Evolutionary conservation across 2,888 invertebrate genomes (phyloP).

Genomic region (Dryomyza anilis): DNA sequence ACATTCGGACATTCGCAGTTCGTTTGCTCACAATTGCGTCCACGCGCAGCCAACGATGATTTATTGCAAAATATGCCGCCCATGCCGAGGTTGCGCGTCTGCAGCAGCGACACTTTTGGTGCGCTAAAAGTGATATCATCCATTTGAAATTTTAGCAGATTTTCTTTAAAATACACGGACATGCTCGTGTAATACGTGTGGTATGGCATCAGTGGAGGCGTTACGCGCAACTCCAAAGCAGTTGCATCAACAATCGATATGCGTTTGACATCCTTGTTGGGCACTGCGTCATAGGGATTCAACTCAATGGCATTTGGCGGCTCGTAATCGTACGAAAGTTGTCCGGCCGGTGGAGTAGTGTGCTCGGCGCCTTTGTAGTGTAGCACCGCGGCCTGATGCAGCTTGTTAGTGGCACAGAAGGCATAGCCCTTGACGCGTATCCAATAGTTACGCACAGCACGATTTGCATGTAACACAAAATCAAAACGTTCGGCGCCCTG

Average conservation of each 20-base stretch:
- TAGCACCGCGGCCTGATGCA: constrained; percentile 53
- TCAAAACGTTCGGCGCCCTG: constrained; percentile 54
- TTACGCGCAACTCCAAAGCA: constrained; percentile 33
- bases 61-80: constrained; percentile 51
- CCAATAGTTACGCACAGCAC: constrained; percentile 52
- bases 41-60: constrained; percentile 44
- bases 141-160: constrained; percentile 51
- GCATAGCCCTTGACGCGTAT: constrained; percentile 52
- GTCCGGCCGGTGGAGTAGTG: constrained; percentile 37
- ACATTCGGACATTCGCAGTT: constrained; percentile 54
- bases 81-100: constrained; percentile 52
- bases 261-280: constrained; percentile 20
- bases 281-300: constrained; percentile 47
- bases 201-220: constrained; percentile 36
- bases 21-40: constrained; percentile 46
- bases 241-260: constrained; percentile 42
- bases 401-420: constrained; percentile 45
- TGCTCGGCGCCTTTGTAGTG: constrained; percentile 49
- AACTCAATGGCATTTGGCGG: constrained; percentile 42
- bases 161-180: constrained; percentile 41
- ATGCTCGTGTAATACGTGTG: constrained; percentile 51
- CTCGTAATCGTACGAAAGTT: constrained; percentile 47
- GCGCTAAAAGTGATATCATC: constrained; percentile 52
- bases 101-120: constrained; percentile 49
- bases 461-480: constrained; percentile 52